These are phyloP conservation scores for Drosophila obscura DNA, from an alignment of 1,140 invertebrate species.

Conservation along the genomic window DNA sequence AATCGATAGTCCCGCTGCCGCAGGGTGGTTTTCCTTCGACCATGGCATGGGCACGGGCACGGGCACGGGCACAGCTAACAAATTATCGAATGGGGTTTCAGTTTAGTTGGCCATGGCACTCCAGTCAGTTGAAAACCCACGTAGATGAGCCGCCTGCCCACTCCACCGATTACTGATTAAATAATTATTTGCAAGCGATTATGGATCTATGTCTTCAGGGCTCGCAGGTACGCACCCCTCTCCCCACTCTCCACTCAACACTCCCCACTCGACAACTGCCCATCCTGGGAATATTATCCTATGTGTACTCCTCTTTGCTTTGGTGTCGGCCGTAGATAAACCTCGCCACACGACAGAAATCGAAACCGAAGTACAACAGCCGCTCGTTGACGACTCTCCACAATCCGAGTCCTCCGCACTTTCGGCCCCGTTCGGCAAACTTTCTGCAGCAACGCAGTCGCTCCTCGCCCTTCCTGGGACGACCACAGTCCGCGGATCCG, in stretches of 20 bases:
- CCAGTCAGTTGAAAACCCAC: constrained; percentile 35
- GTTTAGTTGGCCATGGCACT: constrained; percentile 58
- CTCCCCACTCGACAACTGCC: background rate
- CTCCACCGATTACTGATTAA: background rate
- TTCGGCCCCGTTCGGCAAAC: constrained; percentile 75
- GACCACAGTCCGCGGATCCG: constrained; percentile 80
- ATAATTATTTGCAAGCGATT: constrained; percentile 47
- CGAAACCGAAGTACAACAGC: constrained; percentile 69
- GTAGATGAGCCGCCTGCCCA: constrained; percentile 44
- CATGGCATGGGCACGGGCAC: too few relatives aligned
- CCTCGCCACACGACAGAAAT: constrained; percentile 76
- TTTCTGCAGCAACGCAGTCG: constrained; percentile 74
- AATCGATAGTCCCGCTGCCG: constrained; percentile 29
- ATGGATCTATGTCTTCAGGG: constrained; percentile 82
- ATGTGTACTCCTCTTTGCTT: background rate
- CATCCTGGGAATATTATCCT: background rate
- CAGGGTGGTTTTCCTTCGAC: constrained; percentile 4
- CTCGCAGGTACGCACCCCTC: constrained; percentile 54
- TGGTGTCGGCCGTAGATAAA: constrained; percentile 62
- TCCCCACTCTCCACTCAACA: too few relatives aligned
- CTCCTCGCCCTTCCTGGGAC: constrained; percentile 67
- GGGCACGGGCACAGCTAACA: background rate
- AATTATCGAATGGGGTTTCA: constrained; percentile 25
- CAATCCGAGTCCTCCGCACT: constrained; percentile 47
- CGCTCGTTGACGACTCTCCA: constrained; percentile 67